Evolutionary conservation across 2,113 vertebrate genomes (phyloP), one percentile per base, ranked within the genome.

Genomic region (Paramormyrops kingsleyae): DNA sequence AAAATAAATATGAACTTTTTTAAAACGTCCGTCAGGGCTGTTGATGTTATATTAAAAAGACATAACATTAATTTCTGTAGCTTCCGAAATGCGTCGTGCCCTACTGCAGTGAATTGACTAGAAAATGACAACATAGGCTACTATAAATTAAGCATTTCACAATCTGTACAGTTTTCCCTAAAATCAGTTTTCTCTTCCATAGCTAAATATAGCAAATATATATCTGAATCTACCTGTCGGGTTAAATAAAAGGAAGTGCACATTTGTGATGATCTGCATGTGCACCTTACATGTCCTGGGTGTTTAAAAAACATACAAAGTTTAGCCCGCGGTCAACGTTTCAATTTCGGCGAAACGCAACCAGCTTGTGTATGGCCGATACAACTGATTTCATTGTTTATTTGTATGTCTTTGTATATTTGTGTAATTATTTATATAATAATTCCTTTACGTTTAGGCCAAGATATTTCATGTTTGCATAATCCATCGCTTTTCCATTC

Each of bases 201-300:
- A 83, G 86, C 6, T 35, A 44, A 66, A 46, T 77, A 84, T 47
- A 88, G 74, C 27, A 4, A 17, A 24, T n/a, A 39, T 88, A 9
- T 21, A 87, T 84, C 12, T 31, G 89, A 62, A 17, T 88, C 74
- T 83, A 89, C 84, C 59, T 49, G 31, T 39, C 88, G 89, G 92
- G 91, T 94, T 92, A 92, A 90, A 42, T 0, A 49, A 1, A 89
- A 94, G 91, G 92, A 87, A 90, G 2, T 24, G 17, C 17, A 59
- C 21, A 2, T 80, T 50, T 52, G 89, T 24, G 42, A 8, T 90
- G 91, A 91, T 83, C 90, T 91, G 88, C 53, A 27, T 90, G 89
- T 87, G 86, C 83, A 88, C 87, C 88, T 50, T n/a, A 21, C 46
- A 47, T 89, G 90, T 91, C 66, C 87, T 44, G 4, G 27, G 53